Evolutionary conservation across 2,113 vertebrate species (phyloP), one percentile per base, ranked within the genome.

Genomic region (Pao palembangensis): DNA sequence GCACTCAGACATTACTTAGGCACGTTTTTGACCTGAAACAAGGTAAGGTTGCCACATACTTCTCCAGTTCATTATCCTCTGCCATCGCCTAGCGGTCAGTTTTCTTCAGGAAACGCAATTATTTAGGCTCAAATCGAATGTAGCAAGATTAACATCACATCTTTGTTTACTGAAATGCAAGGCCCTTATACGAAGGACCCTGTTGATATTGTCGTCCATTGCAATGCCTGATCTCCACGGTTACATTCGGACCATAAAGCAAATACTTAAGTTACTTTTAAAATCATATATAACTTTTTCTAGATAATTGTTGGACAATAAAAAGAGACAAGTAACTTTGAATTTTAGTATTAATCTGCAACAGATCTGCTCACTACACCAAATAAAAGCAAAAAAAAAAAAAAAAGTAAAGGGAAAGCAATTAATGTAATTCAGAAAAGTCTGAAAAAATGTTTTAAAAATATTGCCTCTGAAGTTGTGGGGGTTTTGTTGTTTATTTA

Each of bases 51-150:
- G 6, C 3, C 19, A 59, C 80, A 52, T 78, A 91, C 90, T 80
- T 89, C 46, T 91, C 89, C 60, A 91, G 70, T 15, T 91, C 89
- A 15, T 69, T 73, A 6, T 84, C 85, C 7, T 90, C 83, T 51
- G 83, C 71, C 89, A 91, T 91, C 20, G 20, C 55, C 3, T 23
- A 3, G 19, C 2, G 16, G 13, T 18, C 1, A n/a, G 11, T 8
- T 0, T 12, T 11, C 16, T 55, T 17, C 3, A 8, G 12, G 1
- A 2, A 13, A 15, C 1, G 1, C 31, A 17, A 5, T 51, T 16
- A 67, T 68, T 28, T 55, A 0, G 18, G 14, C 18, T 59, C 16
- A 56, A 71, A 53, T 66, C 28, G 38, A 75, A 23, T 17, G 2
- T 10, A 16, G 3, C 4, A 19, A 1, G 8, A 66, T 62, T 61